phyloP scores from a whole-genome alignment of 2,888 invertebrate species.

The Lochmaea capreae region DNA sequence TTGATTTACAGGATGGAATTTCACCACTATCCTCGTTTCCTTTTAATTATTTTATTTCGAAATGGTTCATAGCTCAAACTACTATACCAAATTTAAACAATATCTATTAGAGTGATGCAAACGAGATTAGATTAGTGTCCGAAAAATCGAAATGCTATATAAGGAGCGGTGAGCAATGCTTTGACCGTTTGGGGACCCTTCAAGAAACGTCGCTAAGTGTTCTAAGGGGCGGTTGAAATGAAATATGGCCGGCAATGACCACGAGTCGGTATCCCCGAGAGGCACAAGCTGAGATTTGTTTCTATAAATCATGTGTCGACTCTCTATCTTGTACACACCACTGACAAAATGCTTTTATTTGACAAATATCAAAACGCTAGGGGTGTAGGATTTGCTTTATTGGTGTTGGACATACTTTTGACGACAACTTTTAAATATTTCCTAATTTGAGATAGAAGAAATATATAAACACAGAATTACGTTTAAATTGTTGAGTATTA shows the following conservation, averaged over 20 bases:
- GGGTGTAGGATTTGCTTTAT: constrained; percentile 41
- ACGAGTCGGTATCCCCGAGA: constrained; percentile 47
- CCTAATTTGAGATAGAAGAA: too few species aligned
- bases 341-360: constrained; percentile 54
- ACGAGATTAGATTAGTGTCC: constrained; percentile 31
- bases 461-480: too few species aligned
- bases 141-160: constrained; percentile 32
- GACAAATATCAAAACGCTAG: constrained; percentile 52
- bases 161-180: constrained; percentile 34
- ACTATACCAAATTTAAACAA: too few species aligned
- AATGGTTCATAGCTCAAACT: too few species aligned
- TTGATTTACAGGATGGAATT: too few species aligned
- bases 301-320: constrained; percentile 50
- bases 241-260: constrained; percentile 51
- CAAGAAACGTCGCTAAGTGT: constrained; percentile 43
- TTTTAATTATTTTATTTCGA: too few species aligned
- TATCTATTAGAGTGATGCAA: constrained; percentile 1
- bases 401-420: constrained; percentile 19
- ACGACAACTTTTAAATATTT: too few species aligned
- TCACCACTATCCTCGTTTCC: too few species aligned
- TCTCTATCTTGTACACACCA: constrained; percentile 48
- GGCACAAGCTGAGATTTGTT: constrained; percentile 50
- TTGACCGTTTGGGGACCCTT: constrained; percentile 26
- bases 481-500: too few species aligned
- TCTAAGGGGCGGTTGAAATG: constrained; percentile 48